Base-by-base conservation (phyloP, 2,113 vertebrate genomes). In the Bos taurus region DNA sequence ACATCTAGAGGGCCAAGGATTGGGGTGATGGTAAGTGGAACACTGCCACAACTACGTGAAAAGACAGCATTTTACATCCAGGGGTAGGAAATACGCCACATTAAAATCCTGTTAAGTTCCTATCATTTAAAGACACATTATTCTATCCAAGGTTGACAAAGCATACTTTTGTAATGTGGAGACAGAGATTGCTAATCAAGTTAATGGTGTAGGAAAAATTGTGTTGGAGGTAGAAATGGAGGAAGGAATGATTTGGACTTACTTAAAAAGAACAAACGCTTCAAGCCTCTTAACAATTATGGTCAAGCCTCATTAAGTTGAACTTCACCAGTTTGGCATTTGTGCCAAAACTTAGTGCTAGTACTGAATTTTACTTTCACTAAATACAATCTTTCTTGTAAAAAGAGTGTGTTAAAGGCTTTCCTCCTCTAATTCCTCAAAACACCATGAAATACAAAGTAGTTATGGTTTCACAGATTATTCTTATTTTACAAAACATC, bases 191-290 rank as follows among this genome's bases (percentile, higher is more conserved):
- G 52, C 21, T 93, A 57, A 90, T 93, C 23, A 81, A 95, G 80
- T 94, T 96, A 97, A 74, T 87, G 80, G 56, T 46, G 71, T 59
- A 54, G 81, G 71, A 56, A 93, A 95, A 90, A 90, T 46, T 86
- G 54, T 89, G 50, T 83, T 83, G 80, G 87, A 95, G 56, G 62
- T 84, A 89, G 50, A 96, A 93, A 77, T 19, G 30, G 48, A 92
- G 33, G 62, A 90, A 67, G 84, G 28, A 96, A 88, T 57, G 74
- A 40, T 52, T 57, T 96, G 88, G 36, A 90, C 33, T 50, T 78
- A 83, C 60, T 97, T 90, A 60, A 96, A 97, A 97, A 83, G 83
- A 97, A 87, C 67, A 93, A 83, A 88, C 2, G 17, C 87, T 89
- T 95, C 36, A 80, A 93, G 52, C 33, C 10, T 46, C 17, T 28